Base-by-base conservation (phyloP, 1,140 invertebrate species). In the Lasioglossum baleicum region DNA sequence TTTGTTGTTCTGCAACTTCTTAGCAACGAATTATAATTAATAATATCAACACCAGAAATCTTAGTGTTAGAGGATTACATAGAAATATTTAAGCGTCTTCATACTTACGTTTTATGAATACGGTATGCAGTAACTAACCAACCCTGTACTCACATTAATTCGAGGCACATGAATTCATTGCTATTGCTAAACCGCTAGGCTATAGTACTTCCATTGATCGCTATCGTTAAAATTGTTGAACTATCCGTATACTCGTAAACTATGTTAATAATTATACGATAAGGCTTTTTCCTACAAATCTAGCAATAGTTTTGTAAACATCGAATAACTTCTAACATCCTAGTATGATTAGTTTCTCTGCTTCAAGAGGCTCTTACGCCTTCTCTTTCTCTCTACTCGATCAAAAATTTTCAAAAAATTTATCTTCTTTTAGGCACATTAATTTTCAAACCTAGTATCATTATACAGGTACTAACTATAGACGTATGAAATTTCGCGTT, bases 11-110 rank as follows among this genome's bases (percentile, higher is more conserved):
- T 65, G 65, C 66, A 56, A 82, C 53, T 20, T 40, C 58, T 69
- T 71, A 73, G 60, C 26, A 82, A 85, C 63, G 35, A 73, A 81
- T 69, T 69, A 80, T 58, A 71, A 58, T 48, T 75, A 74, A 61
- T 60, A 74, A 44, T 64, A 75, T 73, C 7, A 31, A 75, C 72
- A 80, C 48, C 64, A 74, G 20, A 66, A 26, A 68, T 80, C 35
- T 20, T 61, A 64, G 31, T 44, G 65, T 66, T 53, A 75, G 7
- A 26, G 60, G 26, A 75, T 60, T 82, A 86, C 31, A 75, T 86
- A 71, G 60, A 83, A 74, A 81, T 81, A 75, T 68, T 78, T 86
- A 86, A 83, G 77, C 83, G 76, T 85, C 81, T 83, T 86, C 78
- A 83, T 86, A 86, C 78, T 87, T 86, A 87, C 82, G 75, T 81